Conservation (phyloP, 1,140 invertebrate genomes). For the Brachionus rubens region DNA sequence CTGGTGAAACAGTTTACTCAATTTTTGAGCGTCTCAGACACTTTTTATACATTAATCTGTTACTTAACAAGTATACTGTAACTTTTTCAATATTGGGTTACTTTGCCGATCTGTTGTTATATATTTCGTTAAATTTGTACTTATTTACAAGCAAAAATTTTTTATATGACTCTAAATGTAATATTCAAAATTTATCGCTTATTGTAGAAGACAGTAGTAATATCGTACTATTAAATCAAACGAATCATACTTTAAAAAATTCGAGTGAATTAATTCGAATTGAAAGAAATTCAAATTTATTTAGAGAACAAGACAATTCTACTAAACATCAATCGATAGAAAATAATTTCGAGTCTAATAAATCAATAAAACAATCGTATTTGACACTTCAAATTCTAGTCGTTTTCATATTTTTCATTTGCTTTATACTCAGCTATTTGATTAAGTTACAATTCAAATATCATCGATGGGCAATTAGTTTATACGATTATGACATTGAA, state of each 20-base stretch:
- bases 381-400: conserved; percentile 28
- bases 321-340: no score
- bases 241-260: no score
- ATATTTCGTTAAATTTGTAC: conserved; percentile 18
- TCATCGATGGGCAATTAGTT: conserved; percentile 8
- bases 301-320: no score
- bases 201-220: no score
- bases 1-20: neutral
- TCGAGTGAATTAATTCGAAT: no score
- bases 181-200: no score
- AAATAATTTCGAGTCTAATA: neutral
- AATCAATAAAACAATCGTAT: conserved; percentile 36
- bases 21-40: conserved; percentile 17
- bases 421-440: conserved; percentile 43
- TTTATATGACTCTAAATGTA: conserved; percentile 17
- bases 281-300: neutral
- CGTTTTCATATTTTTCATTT: conserved; percentile 36
- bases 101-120: conserved; percentile 1
- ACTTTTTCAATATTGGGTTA: conserved; percentile 15
- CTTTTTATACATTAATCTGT: conserved; percentile 28
- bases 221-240: neutral
- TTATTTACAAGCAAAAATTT: conserved; percentile 18
- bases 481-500: conserved; percentile 31
- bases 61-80: conserved; percentile 10
- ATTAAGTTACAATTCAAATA: conserved; percentile 45